phyloP scores from a whole-genome alignment of 2,113 vertebrate species.

The Herpailurus yagouaroundi region DNA sequence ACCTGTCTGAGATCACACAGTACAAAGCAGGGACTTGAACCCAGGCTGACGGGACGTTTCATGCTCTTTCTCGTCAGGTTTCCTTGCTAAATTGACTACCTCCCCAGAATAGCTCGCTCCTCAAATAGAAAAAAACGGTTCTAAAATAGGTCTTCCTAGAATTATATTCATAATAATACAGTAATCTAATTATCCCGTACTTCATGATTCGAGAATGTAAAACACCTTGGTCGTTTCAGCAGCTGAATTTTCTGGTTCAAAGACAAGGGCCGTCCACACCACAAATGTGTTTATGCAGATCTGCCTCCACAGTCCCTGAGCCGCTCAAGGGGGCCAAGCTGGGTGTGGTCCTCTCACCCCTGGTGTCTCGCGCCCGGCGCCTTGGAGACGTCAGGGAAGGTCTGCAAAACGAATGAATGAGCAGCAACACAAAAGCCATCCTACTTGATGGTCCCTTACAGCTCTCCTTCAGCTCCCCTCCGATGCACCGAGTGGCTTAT shows the following conservation, averaged over 20 bases:
- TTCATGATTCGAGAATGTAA: conserved; percentile 9
- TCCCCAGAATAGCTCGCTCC: neutral
- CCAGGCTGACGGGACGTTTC: neutral
- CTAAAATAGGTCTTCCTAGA: neutral
- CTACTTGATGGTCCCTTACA: neutral
- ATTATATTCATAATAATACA: neutral
- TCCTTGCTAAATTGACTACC: neutral
- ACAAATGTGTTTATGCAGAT: too few species aligned
- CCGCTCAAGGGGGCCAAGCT: neutral
- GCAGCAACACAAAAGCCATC: neutral
- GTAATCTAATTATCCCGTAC: neutral
- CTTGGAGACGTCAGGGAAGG: neutral
- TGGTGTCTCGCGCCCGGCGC: neutral
- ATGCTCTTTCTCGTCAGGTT: neutral
- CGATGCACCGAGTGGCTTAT: conserved; percentile 52
- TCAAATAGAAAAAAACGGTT: neutral
- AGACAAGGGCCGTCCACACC: neutral
- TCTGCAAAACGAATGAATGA: conserved; percentile 65
- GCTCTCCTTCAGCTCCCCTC: conserved; percentile 64
- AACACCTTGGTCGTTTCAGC: conserved; percentile 1
- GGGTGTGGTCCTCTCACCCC: neutral
- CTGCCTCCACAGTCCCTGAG: neutral
- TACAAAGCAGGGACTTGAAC: neutral
- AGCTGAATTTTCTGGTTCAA: neutral
- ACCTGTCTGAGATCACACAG: neutral